A percentile compares a stretch with the other conserved stretches of the same genome.
These are phyloP conservation scores for Troides aeacus DNA, from an alignment of 2,888 invertebrate species.

Conservation along the genomic window DNA sequence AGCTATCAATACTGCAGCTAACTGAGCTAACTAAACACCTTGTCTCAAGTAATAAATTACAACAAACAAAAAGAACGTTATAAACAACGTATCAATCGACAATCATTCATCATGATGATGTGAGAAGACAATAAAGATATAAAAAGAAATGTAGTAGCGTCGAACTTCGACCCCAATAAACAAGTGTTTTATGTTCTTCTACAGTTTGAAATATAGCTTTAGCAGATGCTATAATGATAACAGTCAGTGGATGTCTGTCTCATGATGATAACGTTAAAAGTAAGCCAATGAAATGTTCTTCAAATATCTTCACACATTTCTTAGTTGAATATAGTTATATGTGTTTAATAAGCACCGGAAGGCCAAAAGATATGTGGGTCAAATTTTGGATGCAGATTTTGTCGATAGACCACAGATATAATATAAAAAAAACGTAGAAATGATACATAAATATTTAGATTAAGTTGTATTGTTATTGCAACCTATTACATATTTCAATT, in stretches of 20 bases:
- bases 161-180: constrained; percentile 14
- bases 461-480: too few relatives aligned
- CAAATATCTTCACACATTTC: background rate
- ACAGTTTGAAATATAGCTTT: background rate
- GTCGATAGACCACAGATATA: too few relatives aligned
- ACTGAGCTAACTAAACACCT: too few relatives aligned
- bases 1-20: too few relatives aligned
- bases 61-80: background rate
- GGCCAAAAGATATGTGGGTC: too few relatives aligned
- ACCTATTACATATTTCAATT: too few relatives aligned
- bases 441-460: too few relatives aligned
- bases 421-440: too few relatives aligned
- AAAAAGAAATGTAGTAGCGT: constrained; percentile 4
- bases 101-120: constrained; percentile 1
- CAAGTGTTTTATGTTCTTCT: constrained; percentile 1
- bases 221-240: background rate
- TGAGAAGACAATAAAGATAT: constrained; percentile 19
- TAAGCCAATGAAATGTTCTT: too few relatives aligned
- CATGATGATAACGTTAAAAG: background rate
- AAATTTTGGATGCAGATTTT: too few relatives aligned
- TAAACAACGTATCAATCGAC: background rate
- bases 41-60: background rate
- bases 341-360: background rate
- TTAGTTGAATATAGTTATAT: background rate
- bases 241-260: background rate